Conservation (phyloP, 1,140 invertebrate genomes). For the Heterodera schachtii region DNA sequence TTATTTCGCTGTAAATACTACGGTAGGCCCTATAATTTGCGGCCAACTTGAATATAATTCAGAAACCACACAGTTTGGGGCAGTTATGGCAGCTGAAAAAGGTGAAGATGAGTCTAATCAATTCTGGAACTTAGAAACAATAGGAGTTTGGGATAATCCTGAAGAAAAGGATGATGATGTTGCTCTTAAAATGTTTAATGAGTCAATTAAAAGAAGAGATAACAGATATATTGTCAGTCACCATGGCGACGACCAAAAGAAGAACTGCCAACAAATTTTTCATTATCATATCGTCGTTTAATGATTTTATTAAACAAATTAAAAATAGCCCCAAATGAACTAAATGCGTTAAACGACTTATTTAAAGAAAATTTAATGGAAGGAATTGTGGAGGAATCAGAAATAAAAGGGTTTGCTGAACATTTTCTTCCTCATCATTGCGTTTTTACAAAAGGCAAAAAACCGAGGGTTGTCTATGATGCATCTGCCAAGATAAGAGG, state of each 20-base stretch:
- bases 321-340: not conserved
- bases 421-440: constrained; percentile 8
- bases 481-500: not conserved
- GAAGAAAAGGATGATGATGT: not conserved
- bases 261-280: not conserved
- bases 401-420: not conserved
- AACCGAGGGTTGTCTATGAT: constrained; percentile 9
- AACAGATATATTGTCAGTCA: not conserved
- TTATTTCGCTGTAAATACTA: constrained; percentile 9
- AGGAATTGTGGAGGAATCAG: not conserved
- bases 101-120: not conserved
- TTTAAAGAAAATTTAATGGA: not conserved
- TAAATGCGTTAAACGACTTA: not conserved
- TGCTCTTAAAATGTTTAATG: not conserved
- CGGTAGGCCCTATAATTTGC: not conserved
- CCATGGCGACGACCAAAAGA: not conserved
- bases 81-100: too few species aligned
- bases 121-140: constrained; percentile 12
- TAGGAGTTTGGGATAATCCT: constrained; percentile 10
- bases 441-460: not conserved
- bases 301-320: not conserved
- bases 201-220: not conserved
- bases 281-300: constrained; percentile 4
- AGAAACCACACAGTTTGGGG: too few species aligned
- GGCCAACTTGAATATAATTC: not conserved